Conservation (phyloP, 2,797 vertebrate species). For the Sebastolobus alascanus region DNA sequence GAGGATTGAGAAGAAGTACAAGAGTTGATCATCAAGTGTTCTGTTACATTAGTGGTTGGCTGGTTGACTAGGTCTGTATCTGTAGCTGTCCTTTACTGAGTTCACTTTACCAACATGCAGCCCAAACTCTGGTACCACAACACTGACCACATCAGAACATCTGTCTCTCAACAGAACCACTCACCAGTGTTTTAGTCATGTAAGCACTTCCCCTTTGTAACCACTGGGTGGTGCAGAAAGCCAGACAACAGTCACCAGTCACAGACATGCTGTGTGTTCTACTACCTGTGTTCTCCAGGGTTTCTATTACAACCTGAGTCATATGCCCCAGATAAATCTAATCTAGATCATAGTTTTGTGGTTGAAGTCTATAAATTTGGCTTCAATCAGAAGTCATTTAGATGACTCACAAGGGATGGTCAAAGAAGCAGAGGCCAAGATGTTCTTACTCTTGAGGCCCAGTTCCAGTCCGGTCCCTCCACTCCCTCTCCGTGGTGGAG, state of each 20-base stretch:
- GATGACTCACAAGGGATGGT: too few relatives aligned
- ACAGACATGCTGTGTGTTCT: neutral
- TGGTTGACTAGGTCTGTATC: neutral
- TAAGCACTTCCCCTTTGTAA: neutral
- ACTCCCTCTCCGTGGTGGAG: too few relatives aligned
- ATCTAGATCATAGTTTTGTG: too few relatives aligned
- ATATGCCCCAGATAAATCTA: too few relatives aligned
- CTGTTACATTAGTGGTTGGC: fast-evolving
- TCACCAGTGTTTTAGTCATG: too few relatives aligned
- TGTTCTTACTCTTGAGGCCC: too few relatives aligned
- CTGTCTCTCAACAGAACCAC: neutral
- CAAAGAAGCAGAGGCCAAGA: too few relatives aligned
- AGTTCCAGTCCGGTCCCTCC: too few relatives aligned
- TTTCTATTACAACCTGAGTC: neutral
- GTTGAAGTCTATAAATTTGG: too few relatives aligned
- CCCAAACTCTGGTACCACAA: neutral
- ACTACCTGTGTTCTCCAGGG: neutral
- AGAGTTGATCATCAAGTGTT: too few relatives aligned
- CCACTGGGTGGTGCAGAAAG: constrained; percentile 56
- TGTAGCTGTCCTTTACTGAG: neutral
- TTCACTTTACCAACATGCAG: neutral
- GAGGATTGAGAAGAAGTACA: too few relatives aligned
- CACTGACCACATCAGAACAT: neutral
- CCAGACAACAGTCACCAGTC: neutral
- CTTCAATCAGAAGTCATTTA: too few relatives aligned